Evolutionary conservation across 92 coral and sea anemone species (phyloP).

Genomic region (Zoanthus sociatus): DNA sequence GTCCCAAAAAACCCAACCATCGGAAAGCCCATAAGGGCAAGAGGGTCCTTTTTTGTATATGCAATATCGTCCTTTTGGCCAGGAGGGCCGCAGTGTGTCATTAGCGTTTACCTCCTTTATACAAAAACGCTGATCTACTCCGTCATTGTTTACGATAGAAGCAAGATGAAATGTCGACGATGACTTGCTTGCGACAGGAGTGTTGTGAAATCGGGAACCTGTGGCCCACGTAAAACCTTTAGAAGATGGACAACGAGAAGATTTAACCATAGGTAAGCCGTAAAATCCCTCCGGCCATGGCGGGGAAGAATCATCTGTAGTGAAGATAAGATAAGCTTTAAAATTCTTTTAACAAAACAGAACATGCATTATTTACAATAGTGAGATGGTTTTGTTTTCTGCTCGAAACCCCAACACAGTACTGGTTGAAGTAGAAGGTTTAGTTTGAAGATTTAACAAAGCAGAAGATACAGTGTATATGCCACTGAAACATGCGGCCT

Average conservation of each 20-base stretch:
- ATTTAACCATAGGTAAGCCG: constrained; percentile 50
- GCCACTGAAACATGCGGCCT: too few species aligned
- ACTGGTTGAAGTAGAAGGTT: too few species aligned
- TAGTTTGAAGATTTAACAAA: too few species aligned
- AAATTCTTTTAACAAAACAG: too few species aligned
- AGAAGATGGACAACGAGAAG: constrained; percentile 50
- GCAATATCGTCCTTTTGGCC: constrained; percentile 65
- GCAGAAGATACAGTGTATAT: too few species aligned
- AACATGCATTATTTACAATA: too few species aligned
- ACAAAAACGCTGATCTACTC: constrained; percentile 56
- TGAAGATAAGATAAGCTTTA: not conserved
- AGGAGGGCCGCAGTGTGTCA: constrained; percentile 34
- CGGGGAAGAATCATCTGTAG: not conserved
- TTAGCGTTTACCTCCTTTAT: constrained; percentile 56
- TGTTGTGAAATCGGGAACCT: constrained; percentile 59
- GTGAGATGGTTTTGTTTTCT: too few species aligned
- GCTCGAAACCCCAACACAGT: too few species aligned
- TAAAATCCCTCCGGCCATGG: constrained; percentile 61
- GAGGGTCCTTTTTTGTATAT: constrained; percentile 55
- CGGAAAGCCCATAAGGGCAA: constrained; percentile 55
- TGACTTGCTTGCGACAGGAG: constrained; percentile 41
- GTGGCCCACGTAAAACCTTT: constrained; percentile 52
- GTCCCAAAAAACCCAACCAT: constrained; percentile 65
- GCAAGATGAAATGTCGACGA: constrained; percentile 59
- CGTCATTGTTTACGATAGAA: constrained; percentile 45